phyloP scores from a whole-genome alignment of 2,888 invertebrate genomes.

The Charanyca ferruginea region DNA sequence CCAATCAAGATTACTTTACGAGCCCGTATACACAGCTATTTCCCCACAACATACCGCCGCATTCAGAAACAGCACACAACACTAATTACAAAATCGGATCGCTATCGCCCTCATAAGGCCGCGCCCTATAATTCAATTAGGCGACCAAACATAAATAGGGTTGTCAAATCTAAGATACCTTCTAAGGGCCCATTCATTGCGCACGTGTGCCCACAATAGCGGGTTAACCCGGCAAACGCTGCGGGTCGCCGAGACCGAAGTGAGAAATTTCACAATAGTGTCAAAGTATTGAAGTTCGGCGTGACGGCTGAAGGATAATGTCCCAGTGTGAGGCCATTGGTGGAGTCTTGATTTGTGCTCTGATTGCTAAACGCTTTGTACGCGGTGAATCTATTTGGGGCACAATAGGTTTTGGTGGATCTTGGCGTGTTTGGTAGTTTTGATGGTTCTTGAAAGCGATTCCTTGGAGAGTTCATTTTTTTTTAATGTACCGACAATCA shows the following conservation, averaged over 20 bases:
- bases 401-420: slow-evolving; percentile 68
- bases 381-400: slow-evolving; percentile 74
- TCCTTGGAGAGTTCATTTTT: slow-evolving; percentile 42
- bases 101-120: slow-evolving; percentile 77
- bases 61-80: slow-evolving; percentile 62
- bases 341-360: slow-evolving; percentile 73
- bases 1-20: slow-evolving; percentile 42
- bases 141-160: slow-evolving; percentile 82
- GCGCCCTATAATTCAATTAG: slow-evolving; percentile 88
- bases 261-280: slow-evolving; percentile 88
- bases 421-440: slow-evolving; percentile 68
- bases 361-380: slow-evolving; percentile 79
- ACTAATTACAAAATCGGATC: slow-evolving; percentile 79
- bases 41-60: slow-evolving; percentile 45
- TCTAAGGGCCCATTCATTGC: slow-evolving; percentile 83
- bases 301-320: slow-evolving; percentile 84
- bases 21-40: slow-evolving; percentile 52
- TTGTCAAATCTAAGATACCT: slow-evolving; percentile 81
- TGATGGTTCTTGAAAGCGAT: slow-evolving; percentile 47
- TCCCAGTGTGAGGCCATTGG: slow-evolving; percentile 84
- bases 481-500: slow-evolving; percentile 28
- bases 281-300: slow-evolving; percentile 85
- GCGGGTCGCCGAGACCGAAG: slow-evolving; percentile 84
- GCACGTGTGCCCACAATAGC: slow-evolving; percentile 87
- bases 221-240: slow-evolving; percentile 81